Percentiles rank a stretch among this genome's conserved stretches.
phyloP scores from a whole-genome alignment of 2,797 vertebrate species.

The Cetoscarus ocellatus region DNA sequence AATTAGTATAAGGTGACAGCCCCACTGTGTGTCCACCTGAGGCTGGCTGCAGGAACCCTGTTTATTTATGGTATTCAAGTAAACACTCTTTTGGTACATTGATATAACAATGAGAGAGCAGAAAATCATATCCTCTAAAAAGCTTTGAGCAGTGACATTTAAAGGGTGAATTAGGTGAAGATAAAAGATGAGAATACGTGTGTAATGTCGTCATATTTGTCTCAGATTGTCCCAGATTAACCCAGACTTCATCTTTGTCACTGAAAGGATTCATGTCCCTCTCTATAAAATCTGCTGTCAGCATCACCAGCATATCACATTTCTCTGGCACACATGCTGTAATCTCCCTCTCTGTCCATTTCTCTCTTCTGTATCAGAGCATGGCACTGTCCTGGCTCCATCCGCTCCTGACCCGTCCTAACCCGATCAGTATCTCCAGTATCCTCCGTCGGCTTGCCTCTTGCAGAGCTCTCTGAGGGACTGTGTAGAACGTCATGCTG shows the following conservation, averaged over 20 bases:
- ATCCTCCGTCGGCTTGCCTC: conserved; percentile 19
- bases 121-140: neutral
- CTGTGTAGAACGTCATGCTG: conserved; percentile 81
- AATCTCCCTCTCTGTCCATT: conserved; percentile 29
- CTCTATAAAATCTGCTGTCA: conserved; percentile 29
- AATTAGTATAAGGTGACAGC: too few relatives aligned
- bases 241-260: conserved; percentile 41
- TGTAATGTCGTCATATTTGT: neutral
- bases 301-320: conserved; percentile 15
- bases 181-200: neutral
- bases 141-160: neutral
- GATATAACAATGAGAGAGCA: neutral
- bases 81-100: too few relatives aligned
- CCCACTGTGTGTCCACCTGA: too few relatives aligned
- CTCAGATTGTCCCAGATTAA: conserved; percentile 34
- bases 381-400: conserved; percentile 71
- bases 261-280: conserved; percentile 31
- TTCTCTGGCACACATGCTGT: conserved; percentile 26
- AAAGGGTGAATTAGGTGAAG: neutral
- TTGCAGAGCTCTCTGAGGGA: conserved; percentile 62
- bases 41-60: too few relatives aligned
- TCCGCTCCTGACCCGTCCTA: conserved; percentile 49
- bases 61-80: too few relatives aligned
- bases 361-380: conserved; percentile 68
- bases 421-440: conserved; percentile 31